These are phyloP conservation scores for Elaphurus davidianus DNA, from an alignment of 2,113 vertebrate genomes.

Conservation along the genomic window DNA sequence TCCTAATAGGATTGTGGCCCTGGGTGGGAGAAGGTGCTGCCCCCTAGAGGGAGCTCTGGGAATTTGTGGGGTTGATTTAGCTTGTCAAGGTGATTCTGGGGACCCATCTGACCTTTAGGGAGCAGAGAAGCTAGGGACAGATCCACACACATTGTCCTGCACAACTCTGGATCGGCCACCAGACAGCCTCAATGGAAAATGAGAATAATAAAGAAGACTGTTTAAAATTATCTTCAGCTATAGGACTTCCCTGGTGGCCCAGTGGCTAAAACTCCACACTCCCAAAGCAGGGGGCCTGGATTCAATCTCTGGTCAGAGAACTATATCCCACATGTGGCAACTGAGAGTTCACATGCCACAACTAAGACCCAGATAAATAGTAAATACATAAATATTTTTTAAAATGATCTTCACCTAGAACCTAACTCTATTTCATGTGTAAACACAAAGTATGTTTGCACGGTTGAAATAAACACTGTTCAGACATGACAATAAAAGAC, in stretches of 20 bases:
- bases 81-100: background rate
- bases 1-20: background rate
- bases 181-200: background rate
- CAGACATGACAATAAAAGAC: background rate
- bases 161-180: background rate
- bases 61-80: background rate
- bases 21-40: background rate
- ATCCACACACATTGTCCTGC: background rate
- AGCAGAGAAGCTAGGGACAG: background rate
- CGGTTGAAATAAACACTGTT: background rate
- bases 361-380: background rate
- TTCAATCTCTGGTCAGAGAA: background rate
- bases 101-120: background rate
- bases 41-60: background rate
- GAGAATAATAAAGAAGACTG: background rate
- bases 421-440: background rate
- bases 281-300: background rate
- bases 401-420: background rate
- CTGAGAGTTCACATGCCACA: background rate
- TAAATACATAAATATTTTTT: background rate
- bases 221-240: background rate
- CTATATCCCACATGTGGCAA: background rate
- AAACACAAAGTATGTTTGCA: background rate
- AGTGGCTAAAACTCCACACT: background rate
- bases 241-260: background rate